Conservation (phyloP, 2,888 invertebrate genomes). For the Phania funesta region DNA sequence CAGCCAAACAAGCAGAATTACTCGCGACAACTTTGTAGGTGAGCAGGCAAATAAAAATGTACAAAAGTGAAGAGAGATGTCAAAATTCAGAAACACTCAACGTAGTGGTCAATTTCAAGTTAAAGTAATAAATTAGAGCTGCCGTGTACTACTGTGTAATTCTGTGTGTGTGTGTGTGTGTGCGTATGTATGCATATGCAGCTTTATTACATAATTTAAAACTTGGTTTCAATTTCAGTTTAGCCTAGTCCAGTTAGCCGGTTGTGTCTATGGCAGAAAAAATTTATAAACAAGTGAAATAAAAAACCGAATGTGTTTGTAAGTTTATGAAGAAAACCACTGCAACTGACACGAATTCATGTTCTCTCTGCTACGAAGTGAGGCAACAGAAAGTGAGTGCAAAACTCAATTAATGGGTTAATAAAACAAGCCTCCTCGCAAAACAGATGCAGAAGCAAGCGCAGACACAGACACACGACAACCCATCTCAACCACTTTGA, state of each 20-base stretch:
- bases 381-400: constrained; percentile 10
- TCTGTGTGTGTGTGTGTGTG: no score
- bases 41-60: background rate
- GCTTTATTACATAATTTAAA: constrained; percentile 55
- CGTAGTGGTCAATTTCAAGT: constrained; percentile 54
- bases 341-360: constrained; percentile 50
- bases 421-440: constrained; percentile 16
- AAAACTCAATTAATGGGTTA: constrained; percentile 53
- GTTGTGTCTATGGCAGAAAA: constrained; percentile 1
- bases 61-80: background rate
- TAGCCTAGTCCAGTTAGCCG: constrained; percentile 10
- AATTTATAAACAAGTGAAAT: background rate
- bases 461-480: background rate
- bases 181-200: no score
- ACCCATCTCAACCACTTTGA: constrained; percentile 39
- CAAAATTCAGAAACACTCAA: constrained; percentile 10
- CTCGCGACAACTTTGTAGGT: no score
- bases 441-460: background rate
- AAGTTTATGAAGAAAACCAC: constrained; percentile 19
- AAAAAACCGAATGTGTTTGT: constrained; percentile 3
- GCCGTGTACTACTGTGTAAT: background rate
- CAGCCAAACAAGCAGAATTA: no score
- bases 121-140: background rate
- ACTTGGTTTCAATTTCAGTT: constrained; percentile 21
- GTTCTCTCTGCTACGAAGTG: constrained; percentile 2